A percentile compares a stretch with the other conserved stretches of the same genome.
These are phyloP conservation scores for Salpingus planirostris DNA, from an alignment of 2,888 invertebrate genomes.

Conservation along the genomic window DNA sequence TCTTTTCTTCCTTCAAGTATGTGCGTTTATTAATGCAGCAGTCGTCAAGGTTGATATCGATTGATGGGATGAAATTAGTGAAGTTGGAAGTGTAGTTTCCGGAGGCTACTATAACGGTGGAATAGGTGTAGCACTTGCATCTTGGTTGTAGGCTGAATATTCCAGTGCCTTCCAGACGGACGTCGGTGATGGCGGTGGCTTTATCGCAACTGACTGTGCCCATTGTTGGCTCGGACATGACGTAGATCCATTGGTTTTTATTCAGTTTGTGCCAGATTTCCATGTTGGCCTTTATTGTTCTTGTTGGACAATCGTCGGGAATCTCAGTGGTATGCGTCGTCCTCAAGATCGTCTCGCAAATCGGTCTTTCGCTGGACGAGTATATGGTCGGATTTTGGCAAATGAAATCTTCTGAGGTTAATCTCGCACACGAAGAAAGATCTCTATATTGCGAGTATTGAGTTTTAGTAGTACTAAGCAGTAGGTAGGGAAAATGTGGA, in stretches of 20 bases:
- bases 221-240: slow-evolving; percentile 5
- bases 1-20: not conserved
- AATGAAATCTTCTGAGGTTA: not conserved
- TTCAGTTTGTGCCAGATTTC: slow-evolving; percentile 3
- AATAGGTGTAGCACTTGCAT: slow-evolving; percentile 6
- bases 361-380: not conserved
- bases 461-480: slow-evolving; percentile 8
- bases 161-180: slow-evolving; percentile 3
- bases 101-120: slow-evolving; percentile 3
- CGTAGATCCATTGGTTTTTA: slow-evolving; percentile 6
- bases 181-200: not conserved
- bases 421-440: not conserved
- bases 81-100: slow-evolving; percentile 5
- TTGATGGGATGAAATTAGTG: slow-evolving; percentile 6
- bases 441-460: slow-evolving; percentile 4
- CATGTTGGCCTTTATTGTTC: not conserved
- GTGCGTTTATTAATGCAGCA: slow-evolving; percentile 4
- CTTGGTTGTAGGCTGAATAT: slow-evolving; percentile 3
- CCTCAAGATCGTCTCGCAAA: not conserved
- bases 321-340: not conserved
- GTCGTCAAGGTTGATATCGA: slow-evolving; percentile 6
- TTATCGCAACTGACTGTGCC: slow-evolving; percentile 6
- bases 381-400: not conserved
- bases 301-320: not conserved
- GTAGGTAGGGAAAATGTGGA: slow-evolving; percentile 7